phyloP scores from a whole-genome alignment of 1,140 invertebrate species.

The Bombus waltoni region DNA sequence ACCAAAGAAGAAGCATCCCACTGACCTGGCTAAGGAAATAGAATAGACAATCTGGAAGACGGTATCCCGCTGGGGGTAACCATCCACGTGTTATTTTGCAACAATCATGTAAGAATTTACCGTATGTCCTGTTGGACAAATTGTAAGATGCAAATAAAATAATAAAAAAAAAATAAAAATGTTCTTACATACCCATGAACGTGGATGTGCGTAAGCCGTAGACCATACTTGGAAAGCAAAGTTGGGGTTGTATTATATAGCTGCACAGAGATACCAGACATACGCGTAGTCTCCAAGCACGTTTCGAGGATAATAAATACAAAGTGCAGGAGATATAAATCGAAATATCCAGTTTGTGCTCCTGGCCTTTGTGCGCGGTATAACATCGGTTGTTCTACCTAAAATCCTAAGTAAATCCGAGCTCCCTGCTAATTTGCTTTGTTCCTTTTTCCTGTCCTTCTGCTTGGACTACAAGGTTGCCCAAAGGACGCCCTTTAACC shows the following conservation, averaged over 20 bases:
- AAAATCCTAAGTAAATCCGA: constrained; percentile 17
- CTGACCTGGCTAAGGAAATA: no score
- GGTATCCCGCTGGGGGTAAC: no score
- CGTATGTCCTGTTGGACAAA: no score
- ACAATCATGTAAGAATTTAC: no score
- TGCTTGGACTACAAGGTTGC: background rate
- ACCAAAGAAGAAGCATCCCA: no score
- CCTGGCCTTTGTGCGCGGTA: background rate
- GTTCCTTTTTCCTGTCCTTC: background rate
- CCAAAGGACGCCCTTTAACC: background rate
- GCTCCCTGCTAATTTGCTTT: constrained; percentile 16
- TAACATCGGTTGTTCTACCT: background rate
- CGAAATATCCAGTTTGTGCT: constrained; percentile 6
- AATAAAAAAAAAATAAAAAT: no score
- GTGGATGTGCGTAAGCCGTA: no score
- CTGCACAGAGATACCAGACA: background rate
- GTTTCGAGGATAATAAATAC: constrained; percentile 1
- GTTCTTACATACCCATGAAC: no score
- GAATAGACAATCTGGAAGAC: no score
- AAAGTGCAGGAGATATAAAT: constrained; percentile 19
- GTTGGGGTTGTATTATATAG: background rate
- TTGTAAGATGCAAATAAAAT: no score
- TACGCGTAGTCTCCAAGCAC: background rate
- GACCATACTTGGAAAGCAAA: no score
- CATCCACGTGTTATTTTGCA: no score